Base-by-base conservation (phyloP, 2,888 invertebrate species). In the Polymixis flavicincta region DNA sequence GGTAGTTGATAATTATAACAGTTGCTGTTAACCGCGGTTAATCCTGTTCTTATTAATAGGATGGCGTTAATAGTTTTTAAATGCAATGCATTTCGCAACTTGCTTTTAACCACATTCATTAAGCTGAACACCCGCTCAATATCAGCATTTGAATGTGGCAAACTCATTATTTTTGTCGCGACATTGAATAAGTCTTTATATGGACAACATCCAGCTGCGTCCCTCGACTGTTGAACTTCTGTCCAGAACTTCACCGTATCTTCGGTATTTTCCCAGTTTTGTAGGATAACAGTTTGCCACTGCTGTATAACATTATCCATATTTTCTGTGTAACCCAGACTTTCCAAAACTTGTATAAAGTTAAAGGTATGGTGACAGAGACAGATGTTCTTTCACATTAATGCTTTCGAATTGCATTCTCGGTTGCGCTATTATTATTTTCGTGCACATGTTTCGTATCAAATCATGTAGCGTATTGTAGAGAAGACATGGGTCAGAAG, bases 71-170 rank as follows among this genome's bases (percentile, higher is more conserved):
- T 82, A 60, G 80, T 82, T 75, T 77, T 68, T 77, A 76, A 71
- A 72, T 72, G 48, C 65, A 82, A 72, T 69, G 69, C 52, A 74
- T 80, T 80, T 70, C 82, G 64, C 70, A 76, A 64, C 64, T 80
- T 82, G 69, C 57, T 82, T 80, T 80, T 74, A 63, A 82, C 74
- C 50, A 80, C 74, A 74, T 82, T 82, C 79, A 82, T 82, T 70
- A 68, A 68, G 61, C 82, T 82, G 74, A 80, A 82, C 52, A 82
- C 82, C 6, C 80, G 72, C 64, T 83, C 78, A 57, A 83, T 67
- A 74, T 80, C 80, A 70, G 83, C 80, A 64, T 80, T 80, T 64
- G 83, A 78, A 76, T 83, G 83, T 65, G 80, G 79, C 68, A 80
- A 75, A 76, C 64, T 68, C 71, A 82, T 71, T 59, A 82, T 69